Percentiles rank a stretch among this genome's conserved stretches.
Conservation (phyloP, 2,797 vertebrate species). For the Melanotaenia boesemani region DNA sequence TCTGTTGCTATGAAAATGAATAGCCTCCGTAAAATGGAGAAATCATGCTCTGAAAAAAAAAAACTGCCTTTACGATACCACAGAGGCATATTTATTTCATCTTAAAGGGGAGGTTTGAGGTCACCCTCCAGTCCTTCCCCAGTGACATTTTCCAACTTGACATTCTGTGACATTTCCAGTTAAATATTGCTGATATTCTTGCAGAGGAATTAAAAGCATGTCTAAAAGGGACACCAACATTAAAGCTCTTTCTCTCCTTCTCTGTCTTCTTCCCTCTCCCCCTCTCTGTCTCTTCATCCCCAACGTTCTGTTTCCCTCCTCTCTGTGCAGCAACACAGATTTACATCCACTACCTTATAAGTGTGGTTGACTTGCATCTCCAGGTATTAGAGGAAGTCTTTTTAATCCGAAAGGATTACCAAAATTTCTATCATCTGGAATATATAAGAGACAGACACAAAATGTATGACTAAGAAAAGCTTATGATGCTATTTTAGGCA, state of each 20-base stretch:
- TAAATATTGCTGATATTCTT: slow-evolving; percentile 90
- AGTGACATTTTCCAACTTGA: slow-evolving; percentile 88
- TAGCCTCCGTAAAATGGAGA: slow-evolving; percentile 80
- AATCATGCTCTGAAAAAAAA: slow-evolving; percentile 76
- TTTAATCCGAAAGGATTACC: slow-evolving; percentile 76
- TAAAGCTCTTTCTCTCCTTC: slow-evolving; percentile 63
- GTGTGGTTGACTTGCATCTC: slow-evolving; percentile 68
- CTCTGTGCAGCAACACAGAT: slow-evolving; percentile 55
- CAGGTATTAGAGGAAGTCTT: slow-evolving; percentile 68
- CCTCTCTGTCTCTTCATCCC: slow-evolving; percentile 52
- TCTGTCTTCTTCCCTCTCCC: slow-evolving; percentile 34
- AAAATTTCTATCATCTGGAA: slow-evolving; percentile 67
- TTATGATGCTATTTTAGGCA: slow-evolving; percentile 64
- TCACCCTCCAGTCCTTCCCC: slow-evolving; percentile 80
- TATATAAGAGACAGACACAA: slow-evolving; percentile 56
- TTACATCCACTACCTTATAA: slow-evolving; percentile 72
- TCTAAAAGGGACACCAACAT: slow-evolving; percentile 80
- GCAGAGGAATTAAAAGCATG: slow-evolving; percentile 88
- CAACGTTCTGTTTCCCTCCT: slow-evolving; percentile 50
- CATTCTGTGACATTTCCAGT: slow-evolving; percentile 94
- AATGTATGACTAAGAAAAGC: slow-evolving; percentile 53
- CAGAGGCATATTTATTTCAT: slow-evolving; percentile 86
- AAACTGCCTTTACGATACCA: slow-evolving; percentile 70
- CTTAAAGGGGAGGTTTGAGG: slow-evolving; percentile 80
- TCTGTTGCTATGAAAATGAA: slow-evolving; percentile 86